Conservation (phyloP, 2,797 vertebrate species). For the Phylloscopus collybita region DNA sequence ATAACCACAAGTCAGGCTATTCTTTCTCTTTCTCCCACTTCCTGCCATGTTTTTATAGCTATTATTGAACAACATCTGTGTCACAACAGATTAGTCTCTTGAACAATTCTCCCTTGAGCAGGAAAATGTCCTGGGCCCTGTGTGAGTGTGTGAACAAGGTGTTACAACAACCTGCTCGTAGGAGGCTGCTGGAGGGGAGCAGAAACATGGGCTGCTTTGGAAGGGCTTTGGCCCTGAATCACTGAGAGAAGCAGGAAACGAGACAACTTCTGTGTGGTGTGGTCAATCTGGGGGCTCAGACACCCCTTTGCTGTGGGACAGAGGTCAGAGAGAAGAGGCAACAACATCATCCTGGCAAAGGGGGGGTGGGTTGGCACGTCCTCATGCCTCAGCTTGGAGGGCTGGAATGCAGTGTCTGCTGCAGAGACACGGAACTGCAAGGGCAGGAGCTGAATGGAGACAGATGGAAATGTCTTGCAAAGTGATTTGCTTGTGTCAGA, state of each 20-base stretch:
- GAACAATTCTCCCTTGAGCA: neutral
- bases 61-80: constrained; percentile 10
- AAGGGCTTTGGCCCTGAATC: neutral
- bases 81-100: constrained; percentile 5
- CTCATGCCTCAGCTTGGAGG: neutral
- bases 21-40: constrained; percentile 8
- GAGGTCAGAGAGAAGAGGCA: neutral
- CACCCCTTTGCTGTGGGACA: neutral
- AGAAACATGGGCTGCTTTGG: neutral
- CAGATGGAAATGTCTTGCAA: neutral
- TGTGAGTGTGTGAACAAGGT: neutral
- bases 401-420: neutral
- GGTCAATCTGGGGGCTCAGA: neutral
- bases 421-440: neutral
- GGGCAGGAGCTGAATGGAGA: neutral
- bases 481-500: neutral
- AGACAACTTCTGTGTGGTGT: neutral
- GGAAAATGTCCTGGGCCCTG: neutral
- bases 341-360: neutral
- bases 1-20: neutral
- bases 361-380: rapidly evolving
- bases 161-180: neutral
- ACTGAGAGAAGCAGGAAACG: neutral
- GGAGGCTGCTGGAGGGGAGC: neutral
- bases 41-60: neutral